Evolutionary conservation across 2,888 invertebrate genomes (phyloP).

Genomic region (Xestoiulus laeticollis): DNA sequence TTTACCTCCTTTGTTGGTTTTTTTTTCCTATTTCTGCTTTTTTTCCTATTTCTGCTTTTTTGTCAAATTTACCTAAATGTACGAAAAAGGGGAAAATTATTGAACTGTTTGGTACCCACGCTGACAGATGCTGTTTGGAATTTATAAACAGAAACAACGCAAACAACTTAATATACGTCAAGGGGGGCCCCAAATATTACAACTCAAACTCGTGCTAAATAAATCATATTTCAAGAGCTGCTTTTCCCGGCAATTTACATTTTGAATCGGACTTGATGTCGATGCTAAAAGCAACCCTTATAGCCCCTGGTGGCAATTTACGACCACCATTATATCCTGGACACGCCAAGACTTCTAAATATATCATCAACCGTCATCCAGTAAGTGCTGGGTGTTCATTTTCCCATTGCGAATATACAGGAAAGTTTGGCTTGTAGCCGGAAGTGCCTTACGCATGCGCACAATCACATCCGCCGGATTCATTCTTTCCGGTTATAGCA

Average conservation of each 20-base stretch:
- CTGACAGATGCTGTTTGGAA: neutral
- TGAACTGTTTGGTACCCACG: neutral
- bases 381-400: no score
- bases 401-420: no score
- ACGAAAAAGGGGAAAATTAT: neutral
- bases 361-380: no score
- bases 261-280: neutral
- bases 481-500: no score
- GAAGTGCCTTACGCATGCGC: no score
- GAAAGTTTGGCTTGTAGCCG: no score
- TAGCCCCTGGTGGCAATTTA: constrained; percentile 33
- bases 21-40: neutral
- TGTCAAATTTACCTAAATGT: neutral
- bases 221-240: constrained; percentile 11
- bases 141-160: neutral
- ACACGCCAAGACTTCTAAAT: neutral
- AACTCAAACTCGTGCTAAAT: neutral
- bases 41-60: neutral
- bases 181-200: neutral
- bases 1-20: neutral
- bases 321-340: neutral
- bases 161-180: neutral
- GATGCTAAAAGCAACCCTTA: neutral
- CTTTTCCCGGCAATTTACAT: neutral
- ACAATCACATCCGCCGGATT: no score